phyloP scores from a whole-genome alignment of 1,140 invertebrate genomes.

The Apis cerana region DNA sequence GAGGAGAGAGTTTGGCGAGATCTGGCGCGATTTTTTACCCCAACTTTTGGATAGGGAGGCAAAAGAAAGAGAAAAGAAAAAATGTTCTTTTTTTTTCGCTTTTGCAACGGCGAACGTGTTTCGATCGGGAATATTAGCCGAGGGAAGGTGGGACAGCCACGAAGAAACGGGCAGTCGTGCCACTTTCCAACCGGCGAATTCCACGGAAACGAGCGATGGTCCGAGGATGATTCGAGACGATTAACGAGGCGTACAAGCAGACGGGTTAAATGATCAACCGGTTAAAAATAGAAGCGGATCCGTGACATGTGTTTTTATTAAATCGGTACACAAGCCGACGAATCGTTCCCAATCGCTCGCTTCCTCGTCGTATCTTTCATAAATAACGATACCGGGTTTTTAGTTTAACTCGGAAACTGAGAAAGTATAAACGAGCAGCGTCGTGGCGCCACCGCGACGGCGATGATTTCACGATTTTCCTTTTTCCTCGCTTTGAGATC shows the following conservation, averaged over 20 bases:
- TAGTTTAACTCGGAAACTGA: neutral
- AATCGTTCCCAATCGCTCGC: neutral
- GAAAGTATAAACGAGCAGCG: neutral
- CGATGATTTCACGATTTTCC: too few relatives aligned
- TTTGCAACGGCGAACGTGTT: neutral
- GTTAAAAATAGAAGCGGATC: conserved; percentile 39
- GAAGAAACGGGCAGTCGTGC: neutral
- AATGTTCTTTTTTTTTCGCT: neutral
- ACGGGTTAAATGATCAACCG: neutral
- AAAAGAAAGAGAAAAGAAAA: neutral
- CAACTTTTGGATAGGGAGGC: too few relatives aligned
- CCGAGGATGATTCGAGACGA: neutral
- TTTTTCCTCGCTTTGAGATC: too few relatives aligned
- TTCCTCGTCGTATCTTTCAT: conserved; percentile 23
- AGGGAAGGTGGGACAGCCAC: neutral
- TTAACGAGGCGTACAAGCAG: conserved; percentile 6
- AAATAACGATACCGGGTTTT: conserved; percentile 35
- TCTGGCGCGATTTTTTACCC: too few relatives aligned
- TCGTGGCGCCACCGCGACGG: neutral
- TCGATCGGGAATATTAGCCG: neutral
- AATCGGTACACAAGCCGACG: conserved; percentile 17
- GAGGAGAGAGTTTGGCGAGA: too few relatives aligned
- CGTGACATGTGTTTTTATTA: conserved; percentile 29
- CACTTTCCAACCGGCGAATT: conserved; percentile 1
- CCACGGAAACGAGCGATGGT: conserved; percentile 2